phyloP scores from a whole-genome alignment of 2,888 invertebrate genomes.

The Platerodrilus igneus region DNA sequence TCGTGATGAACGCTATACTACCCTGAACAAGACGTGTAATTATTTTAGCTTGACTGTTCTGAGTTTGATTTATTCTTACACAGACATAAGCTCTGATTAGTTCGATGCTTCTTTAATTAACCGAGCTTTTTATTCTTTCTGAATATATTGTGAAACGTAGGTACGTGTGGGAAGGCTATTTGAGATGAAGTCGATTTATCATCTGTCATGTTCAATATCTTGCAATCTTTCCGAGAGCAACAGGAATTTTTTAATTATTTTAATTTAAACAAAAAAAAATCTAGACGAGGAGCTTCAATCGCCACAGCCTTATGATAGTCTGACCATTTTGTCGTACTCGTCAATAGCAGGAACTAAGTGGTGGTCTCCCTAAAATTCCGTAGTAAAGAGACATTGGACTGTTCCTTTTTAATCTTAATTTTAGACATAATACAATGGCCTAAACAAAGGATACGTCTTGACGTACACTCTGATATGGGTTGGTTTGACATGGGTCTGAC shows the following conservation, averaged over 20 bases:
- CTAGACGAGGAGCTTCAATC: no score
- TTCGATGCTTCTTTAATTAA: constrained; percentile 52
- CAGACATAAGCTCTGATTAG: constrained; percentile 50
- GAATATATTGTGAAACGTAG: no score
- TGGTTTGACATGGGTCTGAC: constrained; percentile 48
- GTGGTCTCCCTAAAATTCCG: no score
- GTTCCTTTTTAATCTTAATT: no score
- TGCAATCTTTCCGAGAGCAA: constrained; percentile 30
- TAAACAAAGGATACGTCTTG: no score
- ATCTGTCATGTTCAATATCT: constrained; percentile 35
- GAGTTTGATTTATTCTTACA: constrained; percentile 51
- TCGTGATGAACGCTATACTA: constrained; percentile 48
- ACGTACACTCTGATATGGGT: constrained; percentile 41
- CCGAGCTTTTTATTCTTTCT: constrained; percentile 44
- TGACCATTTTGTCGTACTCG: no score
- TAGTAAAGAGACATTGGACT: no score
- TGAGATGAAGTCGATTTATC: constrained; percentile 41
- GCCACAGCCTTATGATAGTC: no score
- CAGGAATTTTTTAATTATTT: constrained; percentile 23
- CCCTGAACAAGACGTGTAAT: constrained; percentile 50
- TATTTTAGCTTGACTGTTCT: constrained; percentile 48
- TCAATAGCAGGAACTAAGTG: no score
- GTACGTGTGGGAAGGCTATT: constrained; percentile 37
- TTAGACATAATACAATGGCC: no score
- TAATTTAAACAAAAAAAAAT: no score